phyloP scores from a whole-genome alignment of 2,113 vertebrate genomes.

The Ammodytes marinus region DNA sequence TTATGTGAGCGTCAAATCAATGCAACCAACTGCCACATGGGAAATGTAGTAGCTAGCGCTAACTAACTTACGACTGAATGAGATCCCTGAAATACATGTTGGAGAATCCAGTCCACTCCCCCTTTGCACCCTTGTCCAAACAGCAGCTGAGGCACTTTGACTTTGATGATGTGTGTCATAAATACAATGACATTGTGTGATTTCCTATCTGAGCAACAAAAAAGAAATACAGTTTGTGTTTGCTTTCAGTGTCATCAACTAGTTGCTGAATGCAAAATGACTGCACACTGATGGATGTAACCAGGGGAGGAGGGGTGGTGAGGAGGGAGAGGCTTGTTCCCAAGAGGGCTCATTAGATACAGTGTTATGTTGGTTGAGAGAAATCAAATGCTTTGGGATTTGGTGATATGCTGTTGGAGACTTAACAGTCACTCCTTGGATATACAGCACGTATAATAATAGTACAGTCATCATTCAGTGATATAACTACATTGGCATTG shows the following conservation, averaged over 20 bases:
- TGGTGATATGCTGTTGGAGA: constrained; percentile 17
- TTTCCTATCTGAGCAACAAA: constrained; percentile 12
- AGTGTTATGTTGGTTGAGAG: constrained; percentile 44
- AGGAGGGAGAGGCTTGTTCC: constrained; percentile 36
- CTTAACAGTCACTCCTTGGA: background rate
- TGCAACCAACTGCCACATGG: background rate
- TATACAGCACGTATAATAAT: background rate
- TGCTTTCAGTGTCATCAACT: constrained; percentile 10
- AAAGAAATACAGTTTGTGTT: constrained; percentile 8
- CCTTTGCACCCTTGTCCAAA: background rate
- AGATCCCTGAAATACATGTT: background rate
- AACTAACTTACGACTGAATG: background rate
- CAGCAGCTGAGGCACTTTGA: background rate
- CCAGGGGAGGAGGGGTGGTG: background rate
- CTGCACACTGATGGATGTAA: background rate
- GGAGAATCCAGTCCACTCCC: background rate
- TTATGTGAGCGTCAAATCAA: background rate
- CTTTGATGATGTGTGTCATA: constrained; percentile 22
- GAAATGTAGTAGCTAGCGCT: background rate
- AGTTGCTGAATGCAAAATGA: constrained; percentile 13
- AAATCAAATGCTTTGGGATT: constrained; percentile 36
- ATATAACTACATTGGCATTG: too few relatives aligned
- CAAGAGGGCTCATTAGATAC: constrained; percentile 64
- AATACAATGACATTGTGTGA: constrained; percentile 6
- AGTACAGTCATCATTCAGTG: too few relatives aligned